Percentiles rank a stretch among this genome's conserved stretches.
Evolutionary conservation across 2,113 vertebrate genomes (phyloP).

Genomic region (Callocephalon fimbriatum): DNA sequence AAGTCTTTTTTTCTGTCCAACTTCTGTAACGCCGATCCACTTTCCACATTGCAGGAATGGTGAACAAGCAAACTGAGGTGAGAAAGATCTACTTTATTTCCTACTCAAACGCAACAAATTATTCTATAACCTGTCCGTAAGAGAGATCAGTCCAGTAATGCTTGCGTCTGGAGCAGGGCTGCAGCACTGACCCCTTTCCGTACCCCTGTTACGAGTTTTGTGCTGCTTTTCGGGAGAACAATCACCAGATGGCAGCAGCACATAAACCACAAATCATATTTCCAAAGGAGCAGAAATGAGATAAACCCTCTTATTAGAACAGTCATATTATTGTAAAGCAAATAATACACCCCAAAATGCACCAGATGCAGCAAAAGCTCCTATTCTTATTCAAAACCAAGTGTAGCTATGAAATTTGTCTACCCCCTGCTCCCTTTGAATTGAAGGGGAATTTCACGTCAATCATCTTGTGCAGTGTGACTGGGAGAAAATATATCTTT

Average conservation of each 20-base stretch:
- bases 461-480: background rate
- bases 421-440: background rate
- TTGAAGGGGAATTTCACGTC: background rate
- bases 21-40: background rate
- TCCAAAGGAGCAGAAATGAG: background rate
- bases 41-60: background rate
- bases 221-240: background rate
- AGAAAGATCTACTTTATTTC: background rate
- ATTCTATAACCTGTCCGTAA: rapidly evolving
- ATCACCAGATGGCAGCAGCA: conserved; percentile 76
- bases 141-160: background rate
- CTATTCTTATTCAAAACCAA: background rate
- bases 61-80: background rate
- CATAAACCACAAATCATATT: conserved; percentile 4
- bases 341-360: background rate
- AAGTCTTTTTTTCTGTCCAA: background rate
- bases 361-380: background rate
- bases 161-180: background rate
- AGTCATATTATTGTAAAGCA: background rate
- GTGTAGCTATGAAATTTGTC: background rate
- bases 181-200: no score
- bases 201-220: rapidly evolving
- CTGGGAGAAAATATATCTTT: background rate
- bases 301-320: background rate
- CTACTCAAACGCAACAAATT: background rate